Base-by-base conservation (phyloP, 2,888 invertebrate species). In the Auanema freiburgensis region DNA sequence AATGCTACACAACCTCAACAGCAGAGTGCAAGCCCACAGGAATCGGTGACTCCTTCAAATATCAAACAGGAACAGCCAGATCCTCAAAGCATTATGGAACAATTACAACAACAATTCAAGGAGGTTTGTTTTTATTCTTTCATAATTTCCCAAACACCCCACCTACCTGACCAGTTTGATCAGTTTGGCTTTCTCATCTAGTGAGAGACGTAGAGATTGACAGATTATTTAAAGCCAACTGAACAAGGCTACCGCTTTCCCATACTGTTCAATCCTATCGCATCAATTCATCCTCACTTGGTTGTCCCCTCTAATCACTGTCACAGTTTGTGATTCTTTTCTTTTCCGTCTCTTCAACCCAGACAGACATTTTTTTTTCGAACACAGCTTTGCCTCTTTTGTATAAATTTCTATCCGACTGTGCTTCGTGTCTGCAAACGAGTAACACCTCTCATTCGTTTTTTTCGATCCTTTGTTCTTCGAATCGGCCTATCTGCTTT, bases 81-180 rank as follows among this genome's bases (percentile, higher is more conserved):
- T 18, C 67, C 44, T 41, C 67, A 67, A 42, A 41, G 43, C 25
- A 56, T 68, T 50, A 68, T 68, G 58, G 68, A 68, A 52, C 68
- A 68, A 40, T 40, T 68, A 14, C 63, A 63, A 16, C 56, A 57
- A 18, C 65, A 66, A 57, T 63, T 68, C 58, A 65, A 59, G 42
- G 65, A 62, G 44, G 68, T 65, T 51, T 40, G 60, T 25, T 10
- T 16, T 50, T 33, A n/a, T 25, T 24, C 12, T 40, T 23, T 41
- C 49, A 57, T 12, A 57, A 8, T 23, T 8, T 52, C 8, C 8
- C 16, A 46, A 46, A 21, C 6, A 16, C 46, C 5, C 46, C 46
- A 46, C 8, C 46, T 18, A 46, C 16, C 21, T 21, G 16, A 18
- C 18, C 18, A 46, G 21, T 46, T 46, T 16, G 21, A 46, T 18